Evolutionary conservation across 2,797 vertebrate genomes (phyloP).

Genomic region (Austrolebias charrua): DNA sequence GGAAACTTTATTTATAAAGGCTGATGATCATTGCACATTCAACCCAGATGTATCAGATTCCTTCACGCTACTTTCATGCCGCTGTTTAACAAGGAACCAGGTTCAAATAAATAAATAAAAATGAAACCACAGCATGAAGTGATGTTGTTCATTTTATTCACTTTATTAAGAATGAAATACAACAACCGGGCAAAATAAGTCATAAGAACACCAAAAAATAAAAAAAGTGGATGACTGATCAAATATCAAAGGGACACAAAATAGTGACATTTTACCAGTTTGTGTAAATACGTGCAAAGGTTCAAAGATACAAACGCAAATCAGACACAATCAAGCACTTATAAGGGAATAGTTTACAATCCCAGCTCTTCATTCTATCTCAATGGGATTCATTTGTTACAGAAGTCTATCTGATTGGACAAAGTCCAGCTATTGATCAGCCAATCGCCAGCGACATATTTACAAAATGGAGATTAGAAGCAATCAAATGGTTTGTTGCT

Average conservation of each 20-base stretch:
- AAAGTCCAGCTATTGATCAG: constrained; percentile 68
- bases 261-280: constrained; percentile 63
- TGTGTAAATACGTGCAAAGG: constrained; percentile 68
- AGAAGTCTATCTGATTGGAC: constrained; percentile 56
- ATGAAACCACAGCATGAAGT: background rate
- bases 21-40: too few relatives aligned
- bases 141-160: constrained; percentile 55
- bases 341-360: constrained; percentile 43
- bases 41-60: too few relatives aligned
- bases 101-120: constrained; percentile 10
- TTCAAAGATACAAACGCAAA: constrained; percentile 45
- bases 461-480: constrained; percentile 72
- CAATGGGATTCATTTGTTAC: constrained; percentile 36
- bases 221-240: constrained; percentile 69
- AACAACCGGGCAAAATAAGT: constrained; percentile 81
- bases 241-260: constrained; percentile 74
- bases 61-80: background rate
- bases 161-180: constrained; percentile 86
- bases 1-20: too few relatives aligned
- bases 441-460: constrained; percentile 73
- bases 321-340: constrained; percentile 67
- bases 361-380: constrained; percentile 44
- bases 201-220: constrained; percentile 79
- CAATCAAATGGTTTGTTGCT: constrained; percentile 63
- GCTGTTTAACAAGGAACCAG: background rate